Conservation (phyloP, 2,888 invertebrate genomes). For the Habroteleia sp. region DNA sequence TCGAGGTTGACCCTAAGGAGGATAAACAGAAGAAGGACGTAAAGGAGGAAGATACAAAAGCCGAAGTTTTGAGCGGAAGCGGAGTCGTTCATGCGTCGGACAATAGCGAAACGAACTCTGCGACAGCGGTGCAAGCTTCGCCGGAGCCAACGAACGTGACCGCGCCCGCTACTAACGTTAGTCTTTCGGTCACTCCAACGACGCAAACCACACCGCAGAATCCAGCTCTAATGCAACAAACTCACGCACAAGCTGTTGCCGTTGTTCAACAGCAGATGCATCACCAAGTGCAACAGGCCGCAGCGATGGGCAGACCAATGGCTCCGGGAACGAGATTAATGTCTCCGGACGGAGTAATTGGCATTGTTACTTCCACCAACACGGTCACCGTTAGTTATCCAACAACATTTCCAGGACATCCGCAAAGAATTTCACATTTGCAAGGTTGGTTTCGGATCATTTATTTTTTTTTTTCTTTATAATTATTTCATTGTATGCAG, state of each 20-base stretch:
- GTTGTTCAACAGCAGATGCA: conserved; percentile 83
- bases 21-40: conserved; percentile 82
- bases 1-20: conserved; percentile 86
- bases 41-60: conserved; percentile 74
- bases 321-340: conserved; percentile 82
- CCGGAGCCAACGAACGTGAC: conserved; percentile 69
- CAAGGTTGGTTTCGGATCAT: conserved; percentile 73
- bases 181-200: conserved; percentile 63
- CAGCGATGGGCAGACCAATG: conserved; percentile 84
- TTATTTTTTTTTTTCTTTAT: too few relatives aligned
- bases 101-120: conserved; percentile 63
- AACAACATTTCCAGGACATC: conserved; percentile 77
- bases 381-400: conserved; percentile 80
- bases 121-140: conserved; percentile 66
- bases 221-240: conserved; percentile 78
- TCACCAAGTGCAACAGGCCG: conserved; percentile 85
- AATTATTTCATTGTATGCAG: too few relatives aligned
- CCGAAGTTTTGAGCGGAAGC: conserved; percentile 67
- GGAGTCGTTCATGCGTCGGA: conserved; percentile 68
- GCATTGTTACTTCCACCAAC: conserved; percentile 86
- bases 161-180: conserved; percentile 65
- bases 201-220: conserved; percentile 67
- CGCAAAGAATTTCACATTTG: conserved; percentile 77
- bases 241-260: conserved; percentile 75
- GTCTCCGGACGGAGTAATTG: conserved; percentile 85